These are phyloP conservation scores for Drosophila sp. DNA, from an alignment of 1,140 invertebrate species.

Conservation along the genomic window DNA sequence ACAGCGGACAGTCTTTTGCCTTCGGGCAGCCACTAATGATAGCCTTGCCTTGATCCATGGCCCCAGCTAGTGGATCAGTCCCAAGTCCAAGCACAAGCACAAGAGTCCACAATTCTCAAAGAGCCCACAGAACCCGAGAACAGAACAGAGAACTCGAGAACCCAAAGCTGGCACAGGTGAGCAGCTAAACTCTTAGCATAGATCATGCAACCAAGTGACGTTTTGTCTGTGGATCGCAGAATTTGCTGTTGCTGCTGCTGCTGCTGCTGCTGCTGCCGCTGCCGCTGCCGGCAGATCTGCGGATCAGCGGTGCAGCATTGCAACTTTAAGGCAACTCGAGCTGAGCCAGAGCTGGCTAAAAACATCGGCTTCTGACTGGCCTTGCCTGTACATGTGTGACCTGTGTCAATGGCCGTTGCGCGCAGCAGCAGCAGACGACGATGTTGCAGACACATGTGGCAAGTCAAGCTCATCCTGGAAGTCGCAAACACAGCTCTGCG, in stretches of 20 bases:
- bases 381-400: conserved; percentile 53
- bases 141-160: background rate
- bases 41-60: conserved; percentile 61
- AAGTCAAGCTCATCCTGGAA: conserved; percentile 47
- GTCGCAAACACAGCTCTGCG: conserved; percentile 31
- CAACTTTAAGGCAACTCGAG: conserved; percentile 2
- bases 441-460: conserved; percentile 27
- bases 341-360: background rate
- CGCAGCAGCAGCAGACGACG: conserved; percentile 35
- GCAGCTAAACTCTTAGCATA: conserved; percentile 55
- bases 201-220: conserved; percentile 74
- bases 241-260: conserved; percentile 10
- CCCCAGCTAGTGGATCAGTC: conserved; percentile 40
- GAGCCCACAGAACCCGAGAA: background rate
- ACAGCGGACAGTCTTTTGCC: conserved; percentile 17
- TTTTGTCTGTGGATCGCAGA: conserved; percentile 38
- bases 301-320: background rate
- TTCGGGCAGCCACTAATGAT: conserved; percentile 68
- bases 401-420: conserved; percentile 74
- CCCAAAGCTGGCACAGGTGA: conserved; percentile 55
- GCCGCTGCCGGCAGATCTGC: too few species aligned
- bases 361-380: conserved; percentile 25
- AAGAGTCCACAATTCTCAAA: conserved; percentile 10
- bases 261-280: too few species aligned
- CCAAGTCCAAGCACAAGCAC: background rate